phyloP scores from a whole-genome alignment of 2,797 vertebrate species.

The Oreochromis grahami region DNA sequence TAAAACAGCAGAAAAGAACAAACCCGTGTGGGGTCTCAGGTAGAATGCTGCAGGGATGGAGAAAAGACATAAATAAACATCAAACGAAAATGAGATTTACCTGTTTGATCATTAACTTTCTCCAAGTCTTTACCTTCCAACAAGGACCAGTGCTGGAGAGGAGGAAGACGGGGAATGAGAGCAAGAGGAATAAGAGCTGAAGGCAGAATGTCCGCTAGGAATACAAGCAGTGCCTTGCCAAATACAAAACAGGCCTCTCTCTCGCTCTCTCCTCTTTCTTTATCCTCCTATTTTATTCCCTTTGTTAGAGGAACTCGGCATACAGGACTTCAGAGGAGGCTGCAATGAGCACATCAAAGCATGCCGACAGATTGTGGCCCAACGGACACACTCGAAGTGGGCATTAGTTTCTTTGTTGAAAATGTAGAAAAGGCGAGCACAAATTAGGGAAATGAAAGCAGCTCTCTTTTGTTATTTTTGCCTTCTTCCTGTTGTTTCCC shows the following conservation, averaged over 20 bases:
- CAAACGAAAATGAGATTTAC: slow-evolving; percentile 62
- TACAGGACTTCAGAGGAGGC: slow-evolving; percentile 70
- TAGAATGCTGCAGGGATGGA: slow-evolving; percentile 40
- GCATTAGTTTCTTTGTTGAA: slow-evolving; percentile 74
- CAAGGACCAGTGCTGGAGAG: slow-evolving; percentile 19
- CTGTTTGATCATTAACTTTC: slow-evolving; percentile 71
- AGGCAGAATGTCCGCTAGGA: slow-evolving; percentile 70
- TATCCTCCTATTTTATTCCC: slow-evolving; percentile 72
- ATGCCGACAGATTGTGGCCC: slow-evolving; percentile 69
- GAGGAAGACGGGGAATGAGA: slow-evolving; percentile 32
- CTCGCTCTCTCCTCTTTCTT: slow-evolving; percentile 60
- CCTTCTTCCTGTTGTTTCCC: slow-evolving; percentile 32
- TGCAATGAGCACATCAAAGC: slow-evolving; percentile 73
- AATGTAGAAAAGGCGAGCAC: slow-evolving; percentile 55
- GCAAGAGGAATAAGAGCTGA: slow-evolving; percentile 53
- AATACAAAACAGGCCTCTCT: slow-evolving; percentile 62
- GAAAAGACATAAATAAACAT: slow-evolving; percentile 63
- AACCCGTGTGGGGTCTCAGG: slow-evolving; percentile 39
- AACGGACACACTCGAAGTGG: slow-evolving; percentile 68
- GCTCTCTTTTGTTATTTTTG: slow-evolving; percentile 42
- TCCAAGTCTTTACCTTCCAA: slow-evolving; percentile 44
- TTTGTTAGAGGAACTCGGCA: slow-evolving; percentile 71
- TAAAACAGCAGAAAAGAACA: slow-evolving; percentile 23
- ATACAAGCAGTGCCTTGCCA: slow-evolving; percentile 69
- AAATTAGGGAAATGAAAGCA: slow-evolving; percentile 57